Evolutionary conservation across 1,140 invertebrate genomes (phyloP).

Genomic region (Riptortus pedestris): DNA sequence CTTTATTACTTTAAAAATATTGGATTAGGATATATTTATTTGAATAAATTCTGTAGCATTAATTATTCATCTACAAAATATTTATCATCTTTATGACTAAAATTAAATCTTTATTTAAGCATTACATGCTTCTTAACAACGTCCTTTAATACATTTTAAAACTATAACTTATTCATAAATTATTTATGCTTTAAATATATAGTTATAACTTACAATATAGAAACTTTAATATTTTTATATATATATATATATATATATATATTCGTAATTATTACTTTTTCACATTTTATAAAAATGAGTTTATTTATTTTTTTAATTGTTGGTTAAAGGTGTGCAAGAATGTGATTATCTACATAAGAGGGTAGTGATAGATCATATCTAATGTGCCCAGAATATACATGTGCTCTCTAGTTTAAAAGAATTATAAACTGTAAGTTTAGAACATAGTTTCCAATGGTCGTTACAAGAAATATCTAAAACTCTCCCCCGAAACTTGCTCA

Average conservation of each 20-base stretch:
- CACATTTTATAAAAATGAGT: slow-evolving; percentile 17
- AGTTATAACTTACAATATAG: slow-evolving; percentile 21
- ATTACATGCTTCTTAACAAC: slow-evolving; percentile 21
- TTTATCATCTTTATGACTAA: slow-evolving; percentile 13
- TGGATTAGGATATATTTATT: not conserved
- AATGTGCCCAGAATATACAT: slow-evolving; percentile 4
- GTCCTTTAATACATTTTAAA: slow-evolving; percentile 25
- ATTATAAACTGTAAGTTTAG: slow-evolving; percentile 20
- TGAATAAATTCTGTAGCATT: slow-evolving; percentile 8
- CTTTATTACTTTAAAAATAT: too few species aligned
- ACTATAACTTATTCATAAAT: slow-evolving; percentile 8
- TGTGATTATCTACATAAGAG: slow-evolving; percentile 8
- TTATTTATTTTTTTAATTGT: too few species aligned
- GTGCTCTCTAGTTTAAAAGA: slow-evolving; percentile 5
- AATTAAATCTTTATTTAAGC: slow-evolving; percentile 13
- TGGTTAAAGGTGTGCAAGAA: slow-evolving; percentile 11
- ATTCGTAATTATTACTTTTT: slow-evolving; percentile 20
- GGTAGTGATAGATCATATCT: slow-evolving; percentile 10
- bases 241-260: too few species aligned
- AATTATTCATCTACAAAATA: slow-evolving; percentile 6
- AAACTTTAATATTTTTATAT: slow-evolving; percentile 1
- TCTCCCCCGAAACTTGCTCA: not conserved
- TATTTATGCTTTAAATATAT: not conserved
- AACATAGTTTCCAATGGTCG: slow-evolving; percentile 26
- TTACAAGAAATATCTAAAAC: slow-evolving; percentile 9